These are phyloP conservation scores for Microctenopoma stevenorrisi DNA, from an alignment of 2,797 vertebrate genomes.

Conservation along the genomic window DNA sequence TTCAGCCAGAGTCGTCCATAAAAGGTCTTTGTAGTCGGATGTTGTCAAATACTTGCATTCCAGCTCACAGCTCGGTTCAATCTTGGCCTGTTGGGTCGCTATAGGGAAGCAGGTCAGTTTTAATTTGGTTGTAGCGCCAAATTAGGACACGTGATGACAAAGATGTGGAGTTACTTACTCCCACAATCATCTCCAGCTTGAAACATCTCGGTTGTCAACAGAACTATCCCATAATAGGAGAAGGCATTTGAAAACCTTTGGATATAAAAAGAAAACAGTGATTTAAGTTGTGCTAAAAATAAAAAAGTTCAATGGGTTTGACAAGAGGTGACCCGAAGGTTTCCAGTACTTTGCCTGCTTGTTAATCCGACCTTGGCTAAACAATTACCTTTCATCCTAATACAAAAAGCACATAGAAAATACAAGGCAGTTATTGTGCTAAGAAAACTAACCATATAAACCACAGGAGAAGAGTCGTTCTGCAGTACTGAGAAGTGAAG, in stretches of 20 bases:
- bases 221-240: conserved; percentile 91
- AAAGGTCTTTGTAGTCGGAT: conserved; percentile 90
- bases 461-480: conserved; percentile 91
- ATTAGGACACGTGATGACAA: background rate
- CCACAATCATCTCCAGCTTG: conserved; percentile 88
- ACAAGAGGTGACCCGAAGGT: background rate
- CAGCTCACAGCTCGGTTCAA: conserved; percentile 86
- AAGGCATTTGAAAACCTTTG: conserved; percentile 92
- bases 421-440: conserved; percentile 6
- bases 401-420: background rate
- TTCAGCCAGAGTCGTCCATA: conserved; percentile 94
- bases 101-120: conserved; percentile 3
- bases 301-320: background rate
- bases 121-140: background rate
- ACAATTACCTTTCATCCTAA: conserved; percentile 4
- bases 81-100: conserved; percentile 85
- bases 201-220: conserved; percentile 93
- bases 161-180: conserved; percentile 79
- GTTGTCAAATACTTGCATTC: conserved; percentile 90
- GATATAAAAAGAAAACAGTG: conserved; percentile 29
- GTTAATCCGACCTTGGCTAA: background rate
- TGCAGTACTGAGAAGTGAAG: conserved; percentile 85
- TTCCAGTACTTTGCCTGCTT: background rate
- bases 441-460: conserved; percentile 89
- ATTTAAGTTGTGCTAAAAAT: background rate